These are phyloP conservation scores for Stictocephala bisonia DNA, from an alignment of 2,888 invertebrate genomes.

Conservation along the genomic window DNA sequence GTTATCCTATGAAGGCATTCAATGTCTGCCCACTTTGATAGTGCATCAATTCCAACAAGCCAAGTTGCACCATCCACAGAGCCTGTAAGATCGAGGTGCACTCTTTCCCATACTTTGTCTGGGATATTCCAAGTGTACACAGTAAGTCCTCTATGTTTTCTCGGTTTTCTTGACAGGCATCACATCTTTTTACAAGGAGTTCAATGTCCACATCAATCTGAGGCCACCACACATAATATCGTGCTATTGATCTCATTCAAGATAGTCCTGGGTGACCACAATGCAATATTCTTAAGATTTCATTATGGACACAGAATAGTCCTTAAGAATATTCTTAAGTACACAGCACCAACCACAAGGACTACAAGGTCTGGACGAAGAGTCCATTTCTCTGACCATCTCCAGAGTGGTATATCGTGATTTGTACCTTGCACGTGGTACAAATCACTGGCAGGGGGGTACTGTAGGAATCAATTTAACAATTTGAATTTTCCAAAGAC, in stretches of 20 bases:
- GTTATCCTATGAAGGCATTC: constrained; percentile 28
- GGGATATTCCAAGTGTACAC: constrained; percentile 6
- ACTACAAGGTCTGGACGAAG: too few relatives aligned
- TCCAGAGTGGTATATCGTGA: too few relatives aligned
- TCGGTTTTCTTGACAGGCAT: background rate
- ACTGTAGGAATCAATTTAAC: too few relatives aligned
- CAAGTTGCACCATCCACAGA: constrained; percentile 16
- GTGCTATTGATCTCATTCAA: constrained; percentile 14
- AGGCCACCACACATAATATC: constrained; percentile 38
- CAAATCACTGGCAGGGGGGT: too few relatives aligned
- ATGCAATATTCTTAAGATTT: constrained; percentile 17
- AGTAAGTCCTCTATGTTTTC: constrained; percentile 7
- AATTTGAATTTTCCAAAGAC: too few relatives aligned
- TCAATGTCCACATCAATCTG: constrained; percentile 9
- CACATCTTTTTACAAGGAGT: background rate
- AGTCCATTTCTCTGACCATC: too few relatives aligned
- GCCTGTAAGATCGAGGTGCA: constrained; percentile 38
- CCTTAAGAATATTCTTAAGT: too few relatives aligned
- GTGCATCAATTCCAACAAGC: constrained; percentile 37
- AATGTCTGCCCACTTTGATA: constrained; percentile 40
- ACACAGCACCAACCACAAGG: too few relatives aligned
- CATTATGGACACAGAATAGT: too few relatives aligned
- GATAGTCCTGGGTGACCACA: constrained; percentile 26
- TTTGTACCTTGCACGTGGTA: too few relatives aligned
- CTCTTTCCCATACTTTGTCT: constrained; percentile 18